Evolutionary conservation across 2,113 vertebrate species (phyloP), one percentile per base, ranked within the genome.

Genomic region (Zonotrichia leucophrys): DNA sequence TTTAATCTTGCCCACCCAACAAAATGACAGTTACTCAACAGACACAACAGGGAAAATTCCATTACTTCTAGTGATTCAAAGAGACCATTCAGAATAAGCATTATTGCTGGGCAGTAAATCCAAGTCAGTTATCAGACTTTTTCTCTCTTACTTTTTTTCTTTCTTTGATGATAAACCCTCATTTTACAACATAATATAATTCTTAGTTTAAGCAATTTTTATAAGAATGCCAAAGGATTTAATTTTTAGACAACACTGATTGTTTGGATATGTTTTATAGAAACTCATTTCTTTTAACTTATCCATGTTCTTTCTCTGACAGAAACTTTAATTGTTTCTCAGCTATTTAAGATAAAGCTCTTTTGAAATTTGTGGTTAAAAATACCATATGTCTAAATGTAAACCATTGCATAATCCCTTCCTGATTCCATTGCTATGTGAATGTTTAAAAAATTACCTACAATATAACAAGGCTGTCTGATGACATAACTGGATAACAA

Each of bases 241-340:
- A 89, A 63, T 72, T 87, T 93, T 82, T 69, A 79, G 58, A 75
- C 69, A 94, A 82, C 74, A 84, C 13, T 82, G 74, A 87, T 94
- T 50, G 11, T 84, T 89, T 18, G 83, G 69, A 67, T 83, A 58
- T 35, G 56, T 87, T 92, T 87, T 89, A 64, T 35, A 87, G 70
- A 79, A 94, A 91, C 44, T 89, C 39, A 75, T 95, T 87, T 59
- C 42, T 92, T 92, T 89, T 89, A 84, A 87, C 56, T 84, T 96
- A 78, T 66, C 81, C 52, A 22, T 82, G 41, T 72, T 91, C 62
- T 78, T 90, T 76, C 58, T 90, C 49, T 92, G 66, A 91, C 64
- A 35, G 70, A 79, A 95, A 79, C 14, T 81, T 82, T 72, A 94
- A 78, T 94, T 89, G 87, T 91, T 94, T 87, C 58, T 94, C 62